Evolutionary conservation across 2,797 vertebrate species (phyloP), one percentile per base, ranked within the genome.

Genomic region (Phylloscopus collybita): DNA sequence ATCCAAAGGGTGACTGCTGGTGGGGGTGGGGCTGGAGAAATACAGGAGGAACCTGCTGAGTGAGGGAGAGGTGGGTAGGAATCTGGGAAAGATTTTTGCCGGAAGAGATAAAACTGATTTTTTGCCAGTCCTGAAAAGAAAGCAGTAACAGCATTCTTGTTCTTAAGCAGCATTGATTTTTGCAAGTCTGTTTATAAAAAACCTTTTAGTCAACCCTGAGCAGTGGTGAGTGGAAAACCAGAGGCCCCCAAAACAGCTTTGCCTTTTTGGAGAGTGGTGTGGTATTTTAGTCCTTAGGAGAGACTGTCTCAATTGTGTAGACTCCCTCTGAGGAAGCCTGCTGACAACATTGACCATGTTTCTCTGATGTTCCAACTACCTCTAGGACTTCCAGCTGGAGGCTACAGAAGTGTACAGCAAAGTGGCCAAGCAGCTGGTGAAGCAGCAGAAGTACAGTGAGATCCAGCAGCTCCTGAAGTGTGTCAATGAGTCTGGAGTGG

Each of bases 331-430:
- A 61, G 40, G 59, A 72, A 87, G 83, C 9, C 10, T 91, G 34
- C n/a, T 56, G 73, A 94, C 54, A 71, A 62, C 16, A 30, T 81
- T 60, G 36, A 85, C 2, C 0, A 0, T 79, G n/a, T 70, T 88
- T 25, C 44, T 95, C 38, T 84, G 47, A 51, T 72, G 45, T 84
- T 53, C 74, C 51, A 18, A 27, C 76, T 51, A 21, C 18, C 49
- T 84, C 61, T 96, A 99, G 99, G 99, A 99, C 97, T 99, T 99
- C 96, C 99, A 99, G 97, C 97, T 99, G 96, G 99, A 99, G 34
- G 98, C 99, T 25, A 98, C 98, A 59, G 96, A 98, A 2, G 98
- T 99, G 16, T 99, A 99, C 94, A 97, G 97, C 75, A 98, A 97
- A 50, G 98, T 99, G 4, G 99, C 99, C 66, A 98, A 98, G 80